These are phyloP conservation scores for Hydrolagus affinis DNA, from an alignment of 2,113 vertebrate species.

Conservation along the genomic window DNA sequence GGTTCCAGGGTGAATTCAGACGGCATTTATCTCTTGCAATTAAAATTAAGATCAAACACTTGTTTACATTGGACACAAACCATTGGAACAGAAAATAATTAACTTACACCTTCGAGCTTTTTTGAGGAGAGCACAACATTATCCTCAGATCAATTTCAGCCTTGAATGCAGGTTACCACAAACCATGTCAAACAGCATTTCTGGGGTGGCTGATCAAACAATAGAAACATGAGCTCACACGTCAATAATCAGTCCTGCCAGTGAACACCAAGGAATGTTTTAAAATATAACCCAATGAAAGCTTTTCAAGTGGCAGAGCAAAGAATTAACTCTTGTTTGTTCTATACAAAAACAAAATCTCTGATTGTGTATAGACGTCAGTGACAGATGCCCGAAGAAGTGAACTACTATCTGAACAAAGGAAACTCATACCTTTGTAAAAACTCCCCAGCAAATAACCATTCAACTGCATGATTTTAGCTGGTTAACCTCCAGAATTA, in stretches of 20 bases:
- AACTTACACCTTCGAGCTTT: background rate
- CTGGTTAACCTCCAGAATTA: too few species aligned
- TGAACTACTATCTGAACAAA: background rate
- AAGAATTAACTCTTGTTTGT: background rate
- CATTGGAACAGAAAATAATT: slow-evolving; percentile 12
- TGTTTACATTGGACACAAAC: background rate
- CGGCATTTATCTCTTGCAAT: background rate
- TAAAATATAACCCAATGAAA: background rate
- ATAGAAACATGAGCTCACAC: background rate
- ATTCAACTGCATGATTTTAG: background rate
- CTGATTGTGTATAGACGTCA: background rate
- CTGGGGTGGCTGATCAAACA: background rate
- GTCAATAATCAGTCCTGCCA: background rate
- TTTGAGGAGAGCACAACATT: background rate
- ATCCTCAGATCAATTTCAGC: slow-evolving; percentile 16
- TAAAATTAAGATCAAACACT: background rate
- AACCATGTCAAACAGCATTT: background rate
- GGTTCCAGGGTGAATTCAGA: background rate
- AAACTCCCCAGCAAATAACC: background rate
- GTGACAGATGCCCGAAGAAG: background rate
- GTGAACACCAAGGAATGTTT: background rate
- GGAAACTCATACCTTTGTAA: background rate
- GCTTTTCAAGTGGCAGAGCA: background rate
- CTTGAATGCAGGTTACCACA: background rate
- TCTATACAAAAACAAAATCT: background rate